These are phyloP conservation scores for Caenorhabditis doughertyi DNA, from an alignment of 2,888 invertebrate species.

Conservation along the genomic window DNA sequence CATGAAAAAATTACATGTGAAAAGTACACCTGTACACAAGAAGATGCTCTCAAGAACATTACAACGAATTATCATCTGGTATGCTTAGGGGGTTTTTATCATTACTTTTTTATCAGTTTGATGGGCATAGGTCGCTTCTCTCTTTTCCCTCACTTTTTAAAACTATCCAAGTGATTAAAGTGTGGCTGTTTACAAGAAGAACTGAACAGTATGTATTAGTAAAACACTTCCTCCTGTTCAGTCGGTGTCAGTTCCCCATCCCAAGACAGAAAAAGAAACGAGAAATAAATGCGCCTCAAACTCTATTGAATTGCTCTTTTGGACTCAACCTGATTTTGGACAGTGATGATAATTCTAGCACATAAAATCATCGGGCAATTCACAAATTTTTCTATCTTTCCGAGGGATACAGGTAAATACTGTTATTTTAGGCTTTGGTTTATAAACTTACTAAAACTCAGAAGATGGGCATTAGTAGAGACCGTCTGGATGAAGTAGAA, in stretches of 20 bases:
- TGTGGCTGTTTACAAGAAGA: not conserved
- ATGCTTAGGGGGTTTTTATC: constrained; percentile 5
- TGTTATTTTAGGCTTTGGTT: too few relatives aligned
- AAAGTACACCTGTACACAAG: constrained; percentile 14
- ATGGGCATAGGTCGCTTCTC: constrained; percentile 33
- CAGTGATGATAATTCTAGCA: too few relatives aligned
- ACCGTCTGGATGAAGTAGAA: not conserved
- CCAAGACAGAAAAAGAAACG: constrained; percentile 10
- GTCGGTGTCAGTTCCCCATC: constrained; percentile 4
- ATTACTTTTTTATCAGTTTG: constrained; percentile 20
- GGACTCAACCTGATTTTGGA: too few relatives aligned
- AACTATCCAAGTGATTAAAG: constrained; percentile 17
- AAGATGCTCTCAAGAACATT: constrained; percentile 17
- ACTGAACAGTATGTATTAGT: not conserved
- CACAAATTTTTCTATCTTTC: too few relatives aligned
- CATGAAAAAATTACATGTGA: not conserved
- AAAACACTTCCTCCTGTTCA: constrained; percentile 19
- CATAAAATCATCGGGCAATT: too few relatives aligned
- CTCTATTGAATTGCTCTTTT: too few relatives aligned
- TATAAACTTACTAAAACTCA: constrained; percentile 28
- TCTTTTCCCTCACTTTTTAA: constrained; percentile 13
- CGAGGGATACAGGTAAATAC: too few relatives aligned
- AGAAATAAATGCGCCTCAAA: too few relatives aligned
- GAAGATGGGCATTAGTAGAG: not conserved
- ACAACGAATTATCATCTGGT: constrained; percentile 36